Evolutionary conservation across 1,140 invertebrate genomes (phyloP), one percentile per base, ranked within the genome.

Genomic region (Diploscapter pachys): DNA sequence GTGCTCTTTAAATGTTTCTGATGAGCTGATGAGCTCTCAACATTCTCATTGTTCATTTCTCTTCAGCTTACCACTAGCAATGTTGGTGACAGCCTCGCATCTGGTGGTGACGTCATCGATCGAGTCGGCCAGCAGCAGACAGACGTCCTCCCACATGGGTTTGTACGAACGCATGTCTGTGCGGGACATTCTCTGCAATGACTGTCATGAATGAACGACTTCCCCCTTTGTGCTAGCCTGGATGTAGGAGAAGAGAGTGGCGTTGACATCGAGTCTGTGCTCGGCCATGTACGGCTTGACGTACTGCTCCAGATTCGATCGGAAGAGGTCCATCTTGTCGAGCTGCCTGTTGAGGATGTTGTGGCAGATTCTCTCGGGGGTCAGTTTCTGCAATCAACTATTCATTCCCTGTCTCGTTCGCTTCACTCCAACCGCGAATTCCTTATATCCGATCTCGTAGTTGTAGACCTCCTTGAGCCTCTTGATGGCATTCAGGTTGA

Each of bases 251-350:
- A 67, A 71, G 62, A 71, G 50, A 8, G 70, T 71, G 8, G 6
- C 11, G 2, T 71, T 63, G 5, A n/a, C 11, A 48, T 63, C 31
- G 6, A 71, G 70, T 11, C 50, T 49, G 70, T 71, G 62, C 62
- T 71, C 70, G 8, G 50, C 67, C 70, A 71, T 71, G 62, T 71
- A 71, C 6, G 70, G 70, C 8, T 63, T 55, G 9, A 63, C 70
- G 50, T 9, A 71, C 50, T 71, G 63, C 6, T 6, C 62, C 9
- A 71, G n/a, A 5, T 51, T 9, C 11, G 62, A 5, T 6, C 8
- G 8, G 56, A 71, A 49, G 56, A 69, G 9, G 48, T 51, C 56
- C 5, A 55, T 52, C 53, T 68, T 68, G 56, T 71, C 62, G 5
- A 71, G 56, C 11, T 55, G 8, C 1, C 5, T 52, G 5, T 68